Evolutionary conservation across 2,113 vertebrate genomes (phyloP), one percentile per base, ranked within the genome.

Genomic region (Ia io): DNA sequence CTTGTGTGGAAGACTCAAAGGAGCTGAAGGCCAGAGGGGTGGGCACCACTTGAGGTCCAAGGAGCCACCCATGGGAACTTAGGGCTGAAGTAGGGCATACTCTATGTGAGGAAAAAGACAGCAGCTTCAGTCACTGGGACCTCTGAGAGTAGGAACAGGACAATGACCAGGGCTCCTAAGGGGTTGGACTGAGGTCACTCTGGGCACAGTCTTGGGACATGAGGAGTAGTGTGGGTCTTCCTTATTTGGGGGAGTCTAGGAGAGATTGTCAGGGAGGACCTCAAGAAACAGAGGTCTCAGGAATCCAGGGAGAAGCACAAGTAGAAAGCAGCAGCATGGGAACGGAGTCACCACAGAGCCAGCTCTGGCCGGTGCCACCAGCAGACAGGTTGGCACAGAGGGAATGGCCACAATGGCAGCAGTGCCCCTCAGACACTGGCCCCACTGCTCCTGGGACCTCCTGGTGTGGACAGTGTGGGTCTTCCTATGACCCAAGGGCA

Each of bases 391-490:
- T n/a, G 12, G 3, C 4, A 35, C 3, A 18, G 17, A 1, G 37
- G 23, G 30, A 3, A 5, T 23, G 20, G 42, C 9, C 13, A 1
- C 30, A 49, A 9, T 18, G 14, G 30, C 22, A 11, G 4, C 1
- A 9, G 1, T 32, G 40, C 11, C 30, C 17, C 40, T 20, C 6
- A 14, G 35, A 32, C 9, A 1, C 70, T 3, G 5, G n/a, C 28
- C 25, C 42, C 10, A 1, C 17, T 2, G 2, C 22, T 49, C 35
- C 13, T 5, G 14, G 32, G 42, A 44, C 16, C 35, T 32, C 47
- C 17, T 20, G 4, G 3, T 44, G 28, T 78, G 37, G 30, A 74
- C 1, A n/a, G n/a, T 6, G 0, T 35, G 32, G 28, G 40, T 84
- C 70, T 84, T 23, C 47, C 51, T 47, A n/a, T 20, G 56, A 89